Percentiles rank a stretch among this genome's conserved stretches.
phyloP scores from a whole-genome alignment of 2,888 invertebrate species.

The Gonocerus acuteangulatus region DNA sequence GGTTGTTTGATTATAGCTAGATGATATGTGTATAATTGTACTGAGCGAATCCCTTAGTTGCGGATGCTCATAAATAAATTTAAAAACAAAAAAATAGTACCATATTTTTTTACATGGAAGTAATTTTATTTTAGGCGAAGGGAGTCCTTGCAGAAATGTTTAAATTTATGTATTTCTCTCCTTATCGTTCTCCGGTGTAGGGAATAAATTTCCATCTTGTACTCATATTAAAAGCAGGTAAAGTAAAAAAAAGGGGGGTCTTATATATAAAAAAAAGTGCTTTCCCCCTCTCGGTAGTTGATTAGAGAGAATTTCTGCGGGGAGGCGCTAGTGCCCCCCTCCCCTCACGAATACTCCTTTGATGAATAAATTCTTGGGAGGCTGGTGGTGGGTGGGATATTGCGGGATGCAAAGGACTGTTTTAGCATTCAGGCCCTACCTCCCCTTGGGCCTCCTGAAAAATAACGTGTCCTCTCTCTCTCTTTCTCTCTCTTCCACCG shows the following conservation, averaged over 20 bases:
- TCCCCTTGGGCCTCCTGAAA: constrained; percentile 11
- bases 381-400: constrained; percentile 7
- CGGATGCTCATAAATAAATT: no score
- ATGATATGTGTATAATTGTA: no score
- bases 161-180: no score
- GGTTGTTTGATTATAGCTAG: no score
- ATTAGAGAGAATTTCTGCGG: constrained; percentile 16
- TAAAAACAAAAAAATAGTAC: no score
- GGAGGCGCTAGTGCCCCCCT: not conserved
- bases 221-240: constrained; percentile 4
- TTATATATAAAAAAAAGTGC: not conserved
- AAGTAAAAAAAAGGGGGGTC: not conserved
- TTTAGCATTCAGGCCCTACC: constrained; percentile 21
- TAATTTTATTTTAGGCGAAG: no score
- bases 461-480: constrained; percentile 13
- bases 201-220: constrained; percentile 5
- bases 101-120: no score
- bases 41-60: no score
- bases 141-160: no score
- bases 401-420: constrained; percentile 26
- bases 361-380: constrained; percentile 27
- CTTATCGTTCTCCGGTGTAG: not conserved
- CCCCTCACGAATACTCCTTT: constrained; percentile 15
- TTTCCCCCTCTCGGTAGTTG: not conserved
- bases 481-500: no score